Evolutionary conservation across 2,113 vertebrate species (phyloP).

Genomic region (Psettodes erumei): DNA sequence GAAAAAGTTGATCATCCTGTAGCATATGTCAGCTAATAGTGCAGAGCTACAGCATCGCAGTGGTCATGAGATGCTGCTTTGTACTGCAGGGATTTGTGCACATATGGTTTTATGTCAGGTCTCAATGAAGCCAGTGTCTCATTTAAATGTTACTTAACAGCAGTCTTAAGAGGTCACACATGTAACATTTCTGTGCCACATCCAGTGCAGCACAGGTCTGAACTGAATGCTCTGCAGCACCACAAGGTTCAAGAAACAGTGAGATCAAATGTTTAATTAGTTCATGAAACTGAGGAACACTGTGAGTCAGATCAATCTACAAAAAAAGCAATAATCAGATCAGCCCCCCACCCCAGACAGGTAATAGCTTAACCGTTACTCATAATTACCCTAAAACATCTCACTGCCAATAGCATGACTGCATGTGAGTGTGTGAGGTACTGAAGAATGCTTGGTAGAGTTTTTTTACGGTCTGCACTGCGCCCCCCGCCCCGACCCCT

Average conservation of each 20-base stretch:
- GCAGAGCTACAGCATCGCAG: background rate
- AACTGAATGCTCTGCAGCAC: background rate
- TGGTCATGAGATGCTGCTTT: background rate
- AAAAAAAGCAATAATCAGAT: background rate
- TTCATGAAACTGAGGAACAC: too few relatives aligned
- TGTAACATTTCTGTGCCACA: background rate
- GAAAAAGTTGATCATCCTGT: background rate
- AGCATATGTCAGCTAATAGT: background rate
- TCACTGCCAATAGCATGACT: background rate
- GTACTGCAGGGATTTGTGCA: background rate
- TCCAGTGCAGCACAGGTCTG: background rate
- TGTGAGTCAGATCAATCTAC: too few relatives aligned
- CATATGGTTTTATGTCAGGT: background rate
- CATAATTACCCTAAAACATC: conserved; percentile 6
- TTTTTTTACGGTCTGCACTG: conserved; percentile 20
- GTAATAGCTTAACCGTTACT: background rate
- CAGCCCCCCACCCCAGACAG: background rate
- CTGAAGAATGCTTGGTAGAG: conserved; percentile 18
- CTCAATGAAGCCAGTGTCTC: too few relatives aligned
- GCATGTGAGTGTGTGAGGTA: background rate
- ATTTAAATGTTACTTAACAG: too few relatives aligned
- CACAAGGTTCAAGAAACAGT: background rate
- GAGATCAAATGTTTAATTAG: background rate
- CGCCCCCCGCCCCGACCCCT: conserved; percentile 31
- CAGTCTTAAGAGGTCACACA: too few relatives aligned